Base-by-base conservation (phyloP, 2,888 invertebrate genomes). In the Tyria jacobaeae region DNA sequence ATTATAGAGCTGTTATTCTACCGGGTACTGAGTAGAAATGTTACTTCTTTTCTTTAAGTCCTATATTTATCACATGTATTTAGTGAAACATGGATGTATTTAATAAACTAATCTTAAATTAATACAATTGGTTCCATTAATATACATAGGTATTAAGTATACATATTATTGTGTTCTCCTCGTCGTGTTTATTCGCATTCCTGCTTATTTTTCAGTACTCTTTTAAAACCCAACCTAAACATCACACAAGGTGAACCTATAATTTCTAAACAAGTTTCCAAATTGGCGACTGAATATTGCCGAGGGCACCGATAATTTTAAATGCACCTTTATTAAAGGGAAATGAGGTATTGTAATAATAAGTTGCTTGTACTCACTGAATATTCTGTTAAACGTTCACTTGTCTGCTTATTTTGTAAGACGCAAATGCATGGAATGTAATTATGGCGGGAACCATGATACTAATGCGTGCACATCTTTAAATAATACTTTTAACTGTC, bases 251-350 rank as follows among this genome's bases (percentile, higher is more conserved):
- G 83, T 89, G 87, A 88, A 92, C 92, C 91, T 94, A 90, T 94
- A 94, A 94, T 94, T 93, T 93, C 92, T 92, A 92, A 94, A 92
- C 93, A 83, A 90, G 93, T 92, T 92, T 86, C 85, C 78, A 93
- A 93, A 93, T 91, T 92, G 92, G 91, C 91, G 88, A 89, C 88
- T 86, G 86, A 84, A 86, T 83, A 82, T 82, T 75, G 90, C 92
- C 88, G 71, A 82, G 79, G 89, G 92, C 84, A 83, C 75, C 75
- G 81, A 81, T 83, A 81, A 84, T 90, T 90, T 89, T 88, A 91
- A 91, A 89, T 88, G 87, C 81, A 83, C 85, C 81, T 86, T 88
- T 87, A 90, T 89, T 87, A 86, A 88, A 89, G 87, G 86, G 82
- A 91, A 90, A 90, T 90, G 87, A 90, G 90, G 87, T 89, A 88